Conservation (phyloP, 2,113 vertebrate genomes). For the Piliocolobus tephrosceles region DNA sequence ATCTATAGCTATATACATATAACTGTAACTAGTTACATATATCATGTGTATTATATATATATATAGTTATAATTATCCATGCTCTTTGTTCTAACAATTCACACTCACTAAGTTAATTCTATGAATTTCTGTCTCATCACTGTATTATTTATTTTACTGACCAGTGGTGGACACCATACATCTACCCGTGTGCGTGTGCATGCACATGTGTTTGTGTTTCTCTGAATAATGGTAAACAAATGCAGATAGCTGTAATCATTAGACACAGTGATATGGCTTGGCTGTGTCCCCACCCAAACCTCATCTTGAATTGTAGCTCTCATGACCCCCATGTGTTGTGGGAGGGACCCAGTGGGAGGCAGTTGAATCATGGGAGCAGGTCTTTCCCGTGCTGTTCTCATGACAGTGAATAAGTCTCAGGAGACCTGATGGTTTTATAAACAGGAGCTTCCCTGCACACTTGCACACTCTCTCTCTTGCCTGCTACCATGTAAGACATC, state of each 20-base stretch:
- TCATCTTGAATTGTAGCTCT: too few relatives aligned
- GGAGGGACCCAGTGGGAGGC: too few relatives aligned
- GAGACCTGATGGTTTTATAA: too few relatives aligned
- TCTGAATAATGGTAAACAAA: not conserved
- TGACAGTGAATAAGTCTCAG: too few relatives aligned
- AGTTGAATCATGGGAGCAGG: too few relatives aligned
- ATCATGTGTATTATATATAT: not conserved
- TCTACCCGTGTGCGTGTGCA: not conserved
- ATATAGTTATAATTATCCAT: not conserved
- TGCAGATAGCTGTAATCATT: not conserved
- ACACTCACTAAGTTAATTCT: not conserved
- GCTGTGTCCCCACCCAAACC: too few relatives aligned
- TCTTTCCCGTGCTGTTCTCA: too few relatives aligned
- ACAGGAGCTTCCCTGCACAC: too few relatives aligned
- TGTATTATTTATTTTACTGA: not conserved
- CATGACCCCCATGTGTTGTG: too few relatives aligned
- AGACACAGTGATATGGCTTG: not conserved
- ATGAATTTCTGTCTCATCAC: not conserved
- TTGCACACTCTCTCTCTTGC: too few relatives aligned
- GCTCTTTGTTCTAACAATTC: not conserved
- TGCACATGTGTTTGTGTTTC: not conserved
- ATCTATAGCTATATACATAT: not conserved
- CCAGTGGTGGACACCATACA: not conserved
- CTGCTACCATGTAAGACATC: too few relatives aligned
- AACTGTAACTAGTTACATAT: not conserved